These are phyloP conservation scores for Champsocephalus gunnari DNA, from an alignment of 2,797 vertebrate genomes.

Conservation along the genomic window DNA sequence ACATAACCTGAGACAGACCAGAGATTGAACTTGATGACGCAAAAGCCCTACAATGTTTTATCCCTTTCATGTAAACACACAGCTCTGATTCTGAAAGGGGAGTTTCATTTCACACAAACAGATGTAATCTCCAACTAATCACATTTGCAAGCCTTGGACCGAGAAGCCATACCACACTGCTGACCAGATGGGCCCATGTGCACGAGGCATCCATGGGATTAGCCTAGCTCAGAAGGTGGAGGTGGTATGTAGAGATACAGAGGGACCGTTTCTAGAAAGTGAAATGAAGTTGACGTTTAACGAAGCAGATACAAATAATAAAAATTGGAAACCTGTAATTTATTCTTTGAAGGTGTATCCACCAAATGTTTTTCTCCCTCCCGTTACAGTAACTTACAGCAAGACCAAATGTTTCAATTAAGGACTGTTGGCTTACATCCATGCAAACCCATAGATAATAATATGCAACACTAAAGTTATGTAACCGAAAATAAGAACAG, in stretches of 20 bases:
- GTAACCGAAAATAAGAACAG: conserved; percentile 34
- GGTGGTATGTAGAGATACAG: conserved; percentile 43
- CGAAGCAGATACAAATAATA: no score
- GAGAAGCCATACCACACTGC: conserved; percentile 64
- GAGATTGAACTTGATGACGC: conserved; percentile 51
- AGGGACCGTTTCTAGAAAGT: conserved; percentile 34
- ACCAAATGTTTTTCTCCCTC: conserved; percentile 2
- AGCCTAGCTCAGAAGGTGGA: conserved; percentile 56
- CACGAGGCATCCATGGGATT: conserved; percentile 66
- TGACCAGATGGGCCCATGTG: conserved; percentile 74
- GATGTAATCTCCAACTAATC: conserved; percentile 79
- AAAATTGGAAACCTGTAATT: no score
- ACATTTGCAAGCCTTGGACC: conserved; percentile 74
- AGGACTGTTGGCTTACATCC: neutral
- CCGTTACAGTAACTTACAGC: neutral
- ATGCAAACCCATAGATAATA: conserved; percentile 5
- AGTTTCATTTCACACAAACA: conserved; percentile 67
- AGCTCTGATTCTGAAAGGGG: conserved; percentile 50
- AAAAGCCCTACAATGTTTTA: conserved; percentile 47
- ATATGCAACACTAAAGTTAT: conserved; percentile 5
- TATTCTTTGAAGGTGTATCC: no score
- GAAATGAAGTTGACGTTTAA: conserved; percentile 6
- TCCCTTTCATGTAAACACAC: conserved; percentile 64
- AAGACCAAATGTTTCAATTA: conserved; percentile 8
- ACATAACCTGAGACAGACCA: conserved; percentile 56